These are phyloP conservation scores for Apamea crenata DNA, from an alignment of 2,888 invertebrate genomes.

Conservation along the genomic window DNA sequence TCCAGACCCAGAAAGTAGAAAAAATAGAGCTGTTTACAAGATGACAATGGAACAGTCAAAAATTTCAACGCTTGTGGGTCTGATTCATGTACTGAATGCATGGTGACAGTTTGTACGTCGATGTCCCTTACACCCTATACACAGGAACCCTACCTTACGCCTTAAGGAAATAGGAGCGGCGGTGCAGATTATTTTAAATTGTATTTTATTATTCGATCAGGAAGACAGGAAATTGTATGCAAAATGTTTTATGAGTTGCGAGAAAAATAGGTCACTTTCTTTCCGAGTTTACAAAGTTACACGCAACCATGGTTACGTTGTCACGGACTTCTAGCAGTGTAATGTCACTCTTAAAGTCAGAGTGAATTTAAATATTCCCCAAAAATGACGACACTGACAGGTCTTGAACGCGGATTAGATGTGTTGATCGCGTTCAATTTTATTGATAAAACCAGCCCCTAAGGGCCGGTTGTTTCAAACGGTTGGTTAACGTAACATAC, in stretches of 20 bases:
- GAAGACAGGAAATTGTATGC: conserved; percentile 19
- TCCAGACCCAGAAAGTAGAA: too few relatives aligned
- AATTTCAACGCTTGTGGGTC: neutral
- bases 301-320: neutral
- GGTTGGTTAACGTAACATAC: too few relatives aligned
- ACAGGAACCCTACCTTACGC: conserved; percentile 2
- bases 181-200: conserved; percentile 8
- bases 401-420: neutral
- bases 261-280: conserved; percentile 1
- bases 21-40: too few relatives aligned
- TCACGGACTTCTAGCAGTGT: too few relatives aligned
- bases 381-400: neutral
- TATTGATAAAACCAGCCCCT: neutral
- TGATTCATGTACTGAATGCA: neutral
- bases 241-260: conserved; percentile 5
- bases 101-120: neutral
- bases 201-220: conserved; percentile 22
- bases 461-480: too few relatives aligned
- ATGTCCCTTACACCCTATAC: too few relatives aligned
- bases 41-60: too few relatives aligned
- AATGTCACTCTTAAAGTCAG: neutral
- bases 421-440: neutral
- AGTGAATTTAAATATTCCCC: neutral
- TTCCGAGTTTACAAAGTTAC: conserved; percentile 2
- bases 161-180: conserved; percentile 17